Evolutionary conservation across 37 sponge, comb jelly and placozoan species (phyloP), one percentile per base, ranked within the genome.

Genomic region (Bolinopsis microptera): DNA sequence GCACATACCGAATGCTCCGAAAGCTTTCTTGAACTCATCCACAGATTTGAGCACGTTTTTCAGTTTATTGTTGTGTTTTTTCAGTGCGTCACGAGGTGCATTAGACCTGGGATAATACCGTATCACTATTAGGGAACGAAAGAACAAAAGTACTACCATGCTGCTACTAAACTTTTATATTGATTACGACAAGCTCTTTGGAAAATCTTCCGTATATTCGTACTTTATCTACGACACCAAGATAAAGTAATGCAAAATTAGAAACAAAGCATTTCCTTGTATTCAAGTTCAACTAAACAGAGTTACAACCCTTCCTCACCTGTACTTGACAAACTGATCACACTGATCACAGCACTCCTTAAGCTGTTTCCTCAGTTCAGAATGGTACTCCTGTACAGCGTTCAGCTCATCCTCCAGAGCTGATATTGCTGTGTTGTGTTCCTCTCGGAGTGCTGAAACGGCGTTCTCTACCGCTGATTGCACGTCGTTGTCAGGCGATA

Each of bases 311-410:
- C n/a, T n/a, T n/a, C n/a, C n/a, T n/a, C n/a, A 77, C 80, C 80
- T 77, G 80, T 77, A 77, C 36, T 77, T 77, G 9, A 77, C 9
- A 36, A 77, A 77, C 80, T 77, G 35, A 1, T 77, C 80, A 34
- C 34, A 16, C 35, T 77, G 33, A 1, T 27, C 80, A 77, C 80
- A 77, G 80, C 80, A 77, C 80, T 77, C 80, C 37, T 27, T 77
- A 0, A 77, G 80, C 37, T 77, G 80, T 32, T 32, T 77, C 36
- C 32, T 77, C 2, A 77, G 35, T 36, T 77, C 80, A 1, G 80
- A 3, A 32, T 77, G 80, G 21, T 77, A 77, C 33, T 77, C 32
- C 33, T 77, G 32, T 22, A 77, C 80, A 3, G 33, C 80, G 33
- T 77, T 27, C 33, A 77, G 32, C 36, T 77, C 80, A 31, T 13